Base-by-base conservation (phyloP, 2,888 invertebrate species). In the Notocelia uddmanniana region DNA sequence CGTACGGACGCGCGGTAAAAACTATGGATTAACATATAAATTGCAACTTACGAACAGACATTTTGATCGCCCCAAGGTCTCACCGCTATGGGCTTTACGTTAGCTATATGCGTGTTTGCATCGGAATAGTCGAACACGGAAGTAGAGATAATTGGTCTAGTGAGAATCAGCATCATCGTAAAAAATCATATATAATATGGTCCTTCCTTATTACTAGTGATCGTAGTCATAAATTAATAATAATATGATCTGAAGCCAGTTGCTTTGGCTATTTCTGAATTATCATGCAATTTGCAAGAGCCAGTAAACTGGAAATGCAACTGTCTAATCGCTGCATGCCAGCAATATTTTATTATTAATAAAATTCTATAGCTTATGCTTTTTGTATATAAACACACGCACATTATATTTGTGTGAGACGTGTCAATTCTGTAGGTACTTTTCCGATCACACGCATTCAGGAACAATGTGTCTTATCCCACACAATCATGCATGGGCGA, bases 1-100 rank as follows among this genome's bases (percentile, higher is more conserved):
- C 52, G 52, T 62, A 72, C 50, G 63, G 5, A 13, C 34, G 31
- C 45, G 68, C 45, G 45, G n/a, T 62, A 72, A 72, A 72, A 72
- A 72, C 72, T 72, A 62, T 50, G 57, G 68, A 72, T 84, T 83
- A 79, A 77, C 83, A 84, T 83, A 80, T 80, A 81, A 80, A 84
- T 81, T 75, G 79, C 69, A 68, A 74, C 75, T 78, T 76, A 77
- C 76, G 76, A 79, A 79, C 80, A 75, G 70, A 74, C 69, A 76
- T 74, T 76, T 80, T 77, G 45, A 71, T 71, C 75, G 63, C 26
- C 72, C 68, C 81, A 82, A 81, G 82, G 82, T 76, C 74, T 11
- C 66, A 45, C 48, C 45, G 48, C 45, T 45, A 60, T 59, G 55
- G 50, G 54, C 37, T 34, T 54, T 52, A 68, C 15, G 19, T 54